Percentiles rank a stretch among this genome's conserved stretches.
phyloP scores from a whole-genome alignment of 2,888 invertebrate genomes.

The Tortricodes alternella region DNA sequence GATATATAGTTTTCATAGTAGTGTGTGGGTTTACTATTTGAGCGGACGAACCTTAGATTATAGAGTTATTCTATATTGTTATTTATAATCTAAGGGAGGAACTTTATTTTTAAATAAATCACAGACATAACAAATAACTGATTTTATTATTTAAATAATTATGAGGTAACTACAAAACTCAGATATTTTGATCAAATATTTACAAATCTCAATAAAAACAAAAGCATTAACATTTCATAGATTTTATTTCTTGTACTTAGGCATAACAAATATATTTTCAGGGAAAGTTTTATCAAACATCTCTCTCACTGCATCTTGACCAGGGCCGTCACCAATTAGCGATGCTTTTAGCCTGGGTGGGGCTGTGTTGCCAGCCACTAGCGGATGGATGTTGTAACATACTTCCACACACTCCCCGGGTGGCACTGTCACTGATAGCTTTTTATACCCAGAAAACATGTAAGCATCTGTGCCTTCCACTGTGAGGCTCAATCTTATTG shows the following conservation, averaged over 20 bases:
- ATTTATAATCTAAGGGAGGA: no score
- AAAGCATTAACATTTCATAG: constrained; percentile 52
- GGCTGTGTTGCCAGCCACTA: constrained; percentile 88
- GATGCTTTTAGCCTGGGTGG: constrained; percentile 84
- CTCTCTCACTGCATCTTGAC: constrained; percentile 68
- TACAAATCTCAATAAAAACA: constrained; percentile 61
- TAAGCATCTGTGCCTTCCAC: constrained; percentile 95
- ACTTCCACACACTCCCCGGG: constrained; percentile 84
- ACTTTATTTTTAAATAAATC: constrained; percentile 41
- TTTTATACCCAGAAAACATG: constrained; percentile 97
- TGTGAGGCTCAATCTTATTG: constrained; percentile 87
- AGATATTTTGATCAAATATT: constrained; percentile 72
- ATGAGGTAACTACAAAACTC: constrained; percentile 52
- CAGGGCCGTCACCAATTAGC: constrained; percentile 66
- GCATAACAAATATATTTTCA: constrained; percentile 79
- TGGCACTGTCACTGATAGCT: constrained; percentile 84
- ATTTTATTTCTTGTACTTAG: constrained; percentile 77
- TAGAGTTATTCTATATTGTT: no score
- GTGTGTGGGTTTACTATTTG: no score
- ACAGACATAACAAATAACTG: constrained; percentile 69
- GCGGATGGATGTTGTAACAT: constrained; percentile 91
- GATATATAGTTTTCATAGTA: no score
- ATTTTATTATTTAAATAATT: constrained; percentile 65
- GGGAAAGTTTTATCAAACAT: constrained; percentile 78
- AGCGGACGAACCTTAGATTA: no score